Evolutionary conservation across 2,113 vertebrate species (phyloP).

Genomic region (Pavo muticus): DNA sequence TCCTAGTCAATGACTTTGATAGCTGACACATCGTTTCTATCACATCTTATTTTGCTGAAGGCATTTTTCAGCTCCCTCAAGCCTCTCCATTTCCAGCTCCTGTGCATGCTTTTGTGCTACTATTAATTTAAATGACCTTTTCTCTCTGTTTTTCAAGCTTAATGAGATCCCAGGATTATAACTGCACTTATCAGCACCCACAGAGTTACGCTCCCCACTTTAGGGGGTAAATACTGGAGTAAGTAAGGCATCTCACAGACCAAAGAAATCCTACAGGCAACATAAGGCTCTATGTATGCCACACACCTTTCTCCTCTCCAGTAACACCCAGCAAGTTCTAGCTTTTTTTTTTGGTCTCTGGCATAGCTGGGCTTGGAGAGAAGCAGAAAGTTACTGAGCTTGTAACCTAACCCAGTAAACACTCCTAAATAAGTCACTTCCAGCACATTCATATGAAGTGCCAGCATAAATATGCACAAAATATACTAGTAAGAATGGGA

Average conservation of each 20-base stretch:
- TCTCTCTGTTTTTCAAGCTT: slow-evolving; percentile 14
- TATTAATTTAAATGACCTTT: slow-evolving; percentile 63
- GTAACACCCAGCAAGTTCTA: neutral
- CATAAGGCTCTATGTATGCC: fast-evolving
- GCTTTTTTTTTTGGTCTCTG: neutral
- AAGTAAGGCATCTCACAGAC: neutral
- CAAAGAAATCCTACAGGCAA: neutral
- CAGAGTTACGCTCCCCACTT: neutral
- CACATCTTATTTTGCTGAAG: slow-evolving; percentile 65
- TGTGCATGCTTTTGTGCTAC: neutral
- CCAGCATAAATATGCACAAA: neutral
- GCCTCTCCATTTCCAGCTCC: slow-evolving; percentile 30
- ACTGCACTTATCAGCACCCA: neutral
- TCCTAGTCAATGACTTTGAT: slow-evolving; percentile 60
- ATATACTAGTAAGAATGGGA: neutral
- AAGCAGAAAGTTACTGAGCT: neutral
- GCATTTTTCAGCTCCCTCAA: slow-evolving; percentile 52
- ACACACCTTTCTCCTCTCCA: neutral
- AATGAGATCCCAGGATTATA: slow-evolving; percentile 23
- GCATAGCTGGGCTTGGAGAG: neutral
- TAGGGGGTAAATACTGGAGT: neutral
- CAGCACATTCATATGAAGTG: neutral
- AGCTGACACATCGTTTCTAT: slow-evolving; percentile 73
- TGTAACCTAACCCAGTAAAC: neutral
- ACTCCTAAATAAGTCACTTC: neutral